Conservation (phyloP, 2,797 vertebrate genomes). For the Lateolabrax maculatus region DNA sequence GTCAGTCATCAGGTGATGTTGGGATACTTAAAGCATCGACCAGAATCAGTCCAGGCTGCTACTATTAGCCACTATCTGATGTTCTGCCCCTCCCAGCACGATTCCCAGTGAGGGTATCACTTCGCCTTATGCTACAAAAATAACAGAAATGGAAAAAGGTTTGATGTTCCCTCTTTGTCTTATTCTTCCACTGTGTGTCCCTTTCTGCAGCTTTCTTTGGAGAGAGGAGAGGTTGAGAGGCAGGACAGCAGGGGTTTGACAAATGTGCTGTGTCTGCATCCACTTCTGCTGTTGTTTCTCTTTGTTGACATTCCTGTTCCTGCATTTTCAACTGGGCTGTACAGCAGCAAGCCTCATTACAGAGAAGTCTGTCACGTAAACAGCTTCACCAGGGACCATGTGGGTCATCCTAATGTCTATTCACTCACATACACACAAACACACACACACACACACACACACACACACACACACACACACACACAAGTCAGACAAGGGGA, state of each 20-base stretch:
- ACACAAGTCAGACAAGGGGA: constrained; percentile 53
- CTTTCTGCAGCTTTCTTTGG: constrained; percentile 17
- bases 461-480: constrained; percentile 4
- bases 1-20: constrained; percentile 24
- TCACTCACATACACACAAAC: neutral
- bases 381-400: constrained; percentile 15
- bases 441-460: constrained; percentile 5
- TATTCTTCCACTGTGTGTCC: constrained; percentile 9
- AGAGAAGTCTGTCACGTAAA: constrained; percentile 42
- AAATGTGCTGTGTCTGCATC: constrained; percentile 51
- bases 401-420: constrained; percentile 29
- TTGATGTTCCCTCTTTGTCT: constrained; percentile 50
- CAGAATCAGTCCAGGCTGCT: constrained; percentile 29
- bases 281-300: constrained; percentile 37
- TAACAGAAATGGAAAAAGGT: constrained; percentile 65
- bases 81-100: constrained; percentile 43
- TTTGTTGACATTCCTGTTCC: constrained; percentile 52
- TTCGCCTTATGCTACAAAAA: constrained; percentile 67
- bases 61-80: constrained; percentile 21
- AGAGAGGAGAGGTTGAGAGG: constrained; percentile 17
- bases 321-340: constrained; percentile 32
- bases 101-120: constrained; percentile 71
- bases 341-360: constrained; percentile 63
- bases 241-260: constrained; percentile 48
- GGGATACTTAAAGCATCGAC: constrained; percentile 20